These are phyloP conservation scores for Pomatostomus ruficeps DNA, from an alignment of 2,113 vertebrate genomes.

Conservation along the genomic window DNA sequence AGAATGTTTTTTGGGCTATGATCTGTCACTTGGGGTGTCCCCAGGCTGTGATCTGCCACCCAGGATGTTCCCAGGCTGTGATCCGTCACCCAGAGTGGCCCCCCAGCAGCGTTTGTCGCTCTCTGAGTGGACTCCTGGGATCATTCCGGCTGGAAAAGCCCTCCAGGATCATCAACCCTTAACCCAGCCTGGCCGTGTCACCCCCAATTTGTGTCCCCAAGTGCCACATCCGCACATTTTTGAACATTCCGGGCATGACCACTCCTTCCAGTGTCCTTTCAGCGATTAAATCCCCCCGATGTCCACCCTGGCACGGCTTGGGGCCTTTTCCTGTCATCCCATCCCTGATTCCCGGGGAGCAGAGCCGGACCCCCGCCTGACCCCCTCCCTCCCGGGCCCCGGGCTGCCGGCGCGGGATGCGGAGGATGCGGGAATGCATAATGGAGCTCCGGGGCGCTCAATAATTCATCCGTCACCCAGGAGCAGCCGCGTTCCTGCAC, in stretches of 20 bases:
- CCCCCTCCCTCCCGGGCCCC: background rate
- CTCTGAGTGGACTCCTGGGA: background rate
- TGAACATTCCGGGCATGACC: fast-evolving
- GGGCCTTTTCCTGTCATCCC: background rate
- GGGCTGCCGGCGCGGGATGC: background rate
- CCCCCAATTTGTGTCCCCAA: background rate
- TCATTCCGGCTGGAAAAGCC: background rate
- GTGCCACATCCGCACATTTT: background rate
- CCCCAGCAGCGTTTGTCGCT: background rate
- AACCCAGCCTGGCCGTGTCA: fast-evolving
- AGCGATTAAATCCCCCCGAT: background rate
- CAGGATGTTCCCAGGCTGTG: background rate
- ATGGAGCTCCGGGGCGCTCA: background rate
- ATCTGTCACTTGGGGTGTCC: fast-evolving
- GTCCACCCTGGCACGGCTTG: background rate
- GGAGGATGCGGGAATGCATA: background rate
- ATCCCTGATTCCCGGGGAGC: background rate
- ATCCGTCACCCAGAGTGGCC: background rate
- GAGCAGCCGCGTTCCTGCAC: background rate
- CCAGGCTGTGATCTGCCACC: background rate
- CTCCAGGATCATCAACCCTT: background rate
- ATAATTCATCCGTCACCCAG: constrained; percentile 41
- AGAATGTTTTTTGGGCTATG: fast-evolving
- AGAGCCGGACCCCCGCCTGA: background rate
- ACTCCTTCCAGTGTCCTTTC: background rate